Evolutionary conservation across 2,797 vertebrate species (phyloP), one percentile per base, ranked within the genome.

Genomic region (Sylvilagus floridanus): DNA sequence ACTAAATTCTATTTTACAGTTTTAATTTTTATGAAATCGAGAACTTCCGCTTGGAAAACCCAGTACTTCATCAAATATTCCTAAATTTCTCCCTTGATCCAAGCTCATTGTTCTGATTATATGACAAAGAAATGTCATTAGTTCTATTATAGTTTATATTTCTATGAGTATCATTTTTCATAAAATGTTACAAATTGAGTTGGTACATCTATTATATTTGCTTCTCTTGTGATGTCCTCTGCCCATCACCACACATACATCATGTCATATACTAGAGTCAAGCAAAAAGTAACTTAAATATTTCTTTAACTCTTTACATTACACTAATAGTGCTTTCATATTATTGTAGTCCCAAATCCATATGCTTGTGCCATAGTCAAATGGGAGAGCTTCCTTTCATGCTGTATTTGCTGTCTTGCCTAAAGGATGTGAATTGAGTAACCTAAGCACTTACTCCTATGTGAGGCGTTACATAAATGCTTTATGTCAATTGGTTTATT

Each of bases 51-150:
- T 35, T 7, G 19, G 35, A 82, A 95, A 96, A 97, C 73, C 90
- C 96, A 93, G 76, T 71, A 57, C 6, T 9, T 96, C 69, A 95
- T 87, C 63, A 21, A 16, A 52, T 35, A 82, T 89, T 78, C 66
- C 76, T 96, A 95, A 63, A 42, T 97, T 96, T 96, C 35, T 93
- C 35, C 91, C 75, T 95, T 88, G 54, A 52, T 82, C 75, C 77
- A 92, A 72, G 37, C 84, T 95, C 68, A 57, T 12, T 96, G 87
- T 84, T 94, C 89, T 28, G 0, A 90, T 95, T 95, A 93, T 12
- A 68, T 96, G 24, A 76, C 14, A 88, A 87, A 93, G 17, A 91
- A 84, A 94, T 52, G 63, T 73, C 42, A 84, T 37, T 93, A 96
- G 42, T 95, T 90, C 91, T 91, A 22, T 0, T 94, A 3, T 96